phyloP scores from a whole-genome alignment of 2,797 vertebrate species.

The Rachycentron canadum region DNA sequence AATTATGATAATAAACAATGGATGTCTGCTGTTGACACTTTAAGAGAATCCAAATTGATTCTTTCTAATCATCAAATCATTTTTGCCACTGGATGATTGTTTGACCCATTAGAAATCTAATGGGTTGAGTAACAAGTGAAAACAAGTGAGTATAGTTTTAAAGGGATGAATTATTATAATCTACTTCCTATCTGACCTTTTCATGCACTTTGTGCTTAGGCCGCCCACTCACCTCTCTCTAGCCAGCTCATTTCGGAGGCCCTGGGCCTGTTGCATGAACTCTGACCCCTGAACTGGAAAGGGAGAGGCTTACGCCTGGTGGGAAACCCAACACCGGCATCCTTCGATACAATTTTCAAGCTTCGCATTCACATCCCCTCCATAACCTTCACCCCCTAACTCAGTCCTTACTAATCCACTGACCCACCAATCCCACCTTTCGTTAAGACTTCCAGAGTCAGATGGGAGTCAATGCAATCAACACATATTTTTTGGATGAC shows the following conservation, averaged over 20 bases:
- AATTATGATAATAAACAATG: not conserved
- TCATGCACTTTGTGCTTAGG: slow-evolving; percentile 58
- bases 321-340: slow-evolving; percentile 73
- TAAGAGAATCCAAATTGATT: not conserved
- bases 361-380: slow-evolving; percentile 45
- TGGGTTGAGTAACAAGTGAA: not conserved
- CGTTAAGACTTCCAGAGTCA: slow-evolving; percentile 20
- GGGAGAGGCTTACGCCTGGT: slow-evolving; percentile 67
- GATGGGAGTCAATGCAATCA: slow-evolving; percentile 11
- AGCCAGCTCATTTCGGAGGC: slow-evolving; percentile 61
- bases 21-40: not conserved
- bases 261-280: slow-evolving; percentile 67
- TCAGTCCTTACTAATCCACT: slow-evolving; percentile 52
- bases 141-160: slow-evolving; percentile 2
- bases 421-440: slow-evolving; percentile 30
- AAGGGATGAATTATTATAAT: slow-evolving; percentile 29
- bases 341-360: slow-evolving; percentile 60
- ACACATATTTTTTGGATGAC: not conserved
- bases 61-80: not conserved
- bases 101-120: not conserved
- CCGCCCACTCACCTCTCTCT: slow-evolving; percentile 46
- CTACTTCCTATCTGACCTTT: slow-evolving; percentile 68
- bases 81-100: not conserved
- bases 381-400: slow-evolving; percentile 17
- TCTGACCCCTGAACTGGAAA: slow-evolving; percentile 72